Conservation (phyloP, 1,140 invertebrate genomes). For the Chironomus striatipennis region DNA sequence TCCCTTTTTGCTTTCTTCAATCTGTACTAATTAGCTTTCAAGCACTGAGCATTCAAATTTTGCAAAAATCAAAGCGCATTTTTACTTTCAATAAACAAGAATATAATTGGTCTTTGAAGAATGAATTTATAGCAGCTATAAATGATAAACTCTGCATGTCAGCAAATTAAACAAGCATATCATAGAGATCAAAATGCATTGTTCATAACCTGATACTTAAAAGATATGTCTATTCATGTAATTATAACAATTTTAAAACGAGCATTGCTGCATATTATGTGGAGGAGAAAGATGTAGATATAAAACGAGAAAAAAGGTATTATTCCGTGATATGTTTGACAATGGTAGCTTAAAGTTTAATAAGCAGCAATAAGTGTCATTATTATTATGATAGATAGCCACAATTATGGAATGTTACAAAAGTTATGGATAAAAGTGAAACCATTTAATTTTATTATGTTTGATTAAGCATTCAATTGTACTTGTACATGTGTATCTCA, state of each 20-base stretch:
- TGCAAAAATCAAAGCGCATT: no score
- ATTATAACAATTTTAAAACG: neutral
- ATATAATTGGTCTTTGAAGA: no score
- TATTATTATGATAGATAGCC: slow-evolving; percentile 3
- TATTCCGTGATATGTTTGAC: slow-evolving; percentile 7
- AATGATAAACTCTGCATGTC: neutral
- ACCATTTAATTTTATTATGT: slow-evolving; percentile 9
- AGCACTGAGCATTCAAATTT: no score
- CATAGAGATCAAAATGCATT: neutral
- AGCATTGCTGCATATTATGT: neutral
- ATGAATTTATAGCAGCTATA: no score
- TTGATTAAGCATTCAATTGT: neutral
- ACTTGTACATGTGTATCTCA: neutral
- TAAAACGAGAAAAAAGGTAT: neutral
- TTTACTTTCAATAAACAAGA: no score
- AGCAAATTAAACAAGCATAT: neutral
- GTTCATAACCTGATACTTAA: neutral
- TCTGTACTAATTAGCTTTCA: no score
- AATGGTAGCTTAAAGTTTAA: neutral
- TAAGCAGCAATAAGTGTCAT: slow-evolving; percentile 1
- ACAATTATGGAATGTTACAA: slow-evolving; percentile 9
- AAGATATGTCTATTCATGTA: neutral
- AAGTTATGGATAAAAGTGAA: neutral
- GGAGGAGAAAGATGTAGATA: neutral
- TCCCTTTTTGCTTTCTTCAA: no score